A percentile compares a stretch with the other conserved stretches of the same genome.
phyloP scores from a whole-genome alignment of 2,113 vertebrate genomes.

The Piprites chloris region DNA sequence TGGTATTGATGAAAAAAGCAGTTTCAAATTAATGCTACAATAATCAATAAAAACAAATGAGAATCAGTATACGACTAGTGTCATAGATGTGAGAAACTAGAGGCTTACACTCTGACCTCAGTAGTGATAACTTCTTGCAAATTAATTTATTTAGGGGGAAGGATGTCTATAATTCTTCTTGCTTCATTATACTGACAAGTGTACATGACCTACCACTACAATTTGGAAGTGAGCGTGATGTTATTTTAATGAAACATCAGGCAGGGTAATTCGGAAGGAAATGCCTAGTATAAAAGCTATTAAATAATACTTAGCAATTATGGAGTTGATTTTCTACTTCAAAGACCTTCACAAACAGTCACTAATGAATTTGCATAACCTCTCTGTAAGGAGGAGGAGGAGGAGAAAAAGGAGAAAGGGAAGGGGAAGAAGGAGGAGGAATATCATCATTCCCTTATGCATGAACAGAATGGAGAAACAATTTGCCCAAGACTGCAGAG shows the following conservation, averaged over 20 bases:
- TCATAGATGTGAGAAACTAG: not conserved
- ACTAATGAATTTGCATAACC: slow-evolving; percentile 43
- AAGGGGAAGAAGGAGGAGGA: not conserved
- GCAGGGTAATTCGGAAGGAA: slow-evolving; percentile 38
- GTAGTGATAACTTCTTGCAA: not conserved
- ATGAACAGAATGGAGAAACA: not conserved
- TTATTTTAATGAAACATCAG: slow-evolving; percentile 61
- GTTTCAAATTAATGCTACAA: not conserved
- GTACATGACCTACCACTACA: slow-evolving; percentile 2
- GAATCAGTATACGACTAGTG: not conserved
- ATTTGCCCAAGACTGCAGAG: not conserved
- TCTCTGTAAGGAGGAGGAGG: not conserved
- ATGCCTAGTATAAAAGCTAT: slow-evolving; percentile 36
- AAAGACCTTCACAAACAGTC: slow-evolving; percentile 44
- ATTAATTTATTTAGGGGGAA: not conserved
- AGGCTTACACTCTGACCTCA: not conserved
- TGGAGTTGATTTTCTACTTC: slow-evolving; percentile 56
- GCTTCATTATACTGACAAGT: slow-evolving; percentile 18
- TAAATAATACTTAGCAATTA: slow-evolving; percentile 61
- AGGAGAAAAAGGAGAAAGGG: not conserved
- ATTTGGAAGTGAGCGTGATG: slow-evolving; percentile 50
- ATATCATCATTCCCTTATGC: not conserved
- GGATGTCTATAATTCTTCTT: slow-evolving; percentile 13
- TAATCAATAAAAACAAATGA: not conserved
- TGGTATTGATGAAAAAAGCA: not conserved